Percentiles rank a stretch among this genome's conserved stretches.
Evolutionary conservation across 2,888 invertebrate genomes (phyloP).

Genomic region (Drosophila anomalata): DNA sequence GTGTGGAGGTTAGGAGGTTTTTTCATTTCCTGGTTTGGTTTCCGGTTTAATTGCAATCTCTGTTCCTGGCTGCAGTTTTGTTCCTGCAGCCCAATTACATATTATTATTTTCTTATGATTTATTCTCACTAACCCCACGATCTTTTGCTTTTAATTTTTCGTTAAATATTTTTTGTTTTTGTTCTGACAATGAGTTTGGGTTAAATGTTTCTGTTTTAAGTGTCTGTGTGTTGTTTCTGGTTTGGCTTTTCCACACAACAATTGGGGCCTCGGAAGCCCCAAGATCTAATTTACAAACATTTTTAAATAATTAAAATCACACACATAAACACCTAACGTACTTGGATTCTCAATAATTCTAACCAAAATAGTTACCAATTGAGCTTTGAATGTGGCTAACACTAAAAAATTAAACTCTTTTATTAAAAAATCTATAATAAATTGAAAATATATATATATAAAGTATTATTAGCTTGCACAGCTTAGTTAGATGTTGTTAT

Average conservation of each 20-base stretch:
- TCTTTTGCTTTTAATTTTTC: slow-evolving; percentile 14
- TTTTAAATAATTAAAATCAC: slow-evolving; percentile 22
- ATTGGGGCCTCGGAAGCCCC: neutral
- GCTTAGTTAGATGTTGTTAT: slow-evolving; percentile 18
- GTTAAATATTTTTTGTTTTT: slow-evolving; percentile 37
- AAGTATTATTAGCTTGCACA: neutral
- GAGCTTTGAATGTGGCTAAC: slow-evolving; percentile 11
- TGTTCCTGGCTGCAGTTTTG: slow-evolving; percentile 19
- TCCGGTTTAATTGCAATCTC: slow-evolving; percentile 38
- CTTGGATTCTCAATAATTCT: slow-evolving; percentile 9
- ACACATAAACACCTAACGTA: slow-evolving; percentile 27
- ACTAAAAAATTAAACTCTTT: neutral
- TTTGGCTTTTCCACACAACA: slow-evolving; percentile 12
- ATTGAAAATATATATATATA: neutral
- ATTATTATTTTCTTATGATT: slow-evolving; percentile 8
- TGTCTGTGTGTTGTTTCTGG: slow-evolving; percentile 47
- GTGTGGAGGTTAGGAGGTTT: slow-evolving; percentile 84
- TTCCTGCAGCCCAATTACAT: slow-evolving; percentile 14
- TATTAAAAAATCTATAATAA: neutral
- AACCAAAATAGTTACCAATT: slow-evolving; percentile 5
- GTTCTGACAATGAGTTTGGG: slow-evolving; percentile 32
- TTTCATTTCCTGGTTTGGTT: slow-evolving; percentile 65
- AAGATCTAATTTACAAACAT: slow-evolving; percentile 24
- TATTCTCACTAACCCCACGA: slow-evolving; percentile 18
- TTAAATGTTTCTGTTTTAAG: slow-evolving; percentile 41